Conservation (phyloP, 1,140 invertebrate species). For the Meloidogyne hapla region DNA sequence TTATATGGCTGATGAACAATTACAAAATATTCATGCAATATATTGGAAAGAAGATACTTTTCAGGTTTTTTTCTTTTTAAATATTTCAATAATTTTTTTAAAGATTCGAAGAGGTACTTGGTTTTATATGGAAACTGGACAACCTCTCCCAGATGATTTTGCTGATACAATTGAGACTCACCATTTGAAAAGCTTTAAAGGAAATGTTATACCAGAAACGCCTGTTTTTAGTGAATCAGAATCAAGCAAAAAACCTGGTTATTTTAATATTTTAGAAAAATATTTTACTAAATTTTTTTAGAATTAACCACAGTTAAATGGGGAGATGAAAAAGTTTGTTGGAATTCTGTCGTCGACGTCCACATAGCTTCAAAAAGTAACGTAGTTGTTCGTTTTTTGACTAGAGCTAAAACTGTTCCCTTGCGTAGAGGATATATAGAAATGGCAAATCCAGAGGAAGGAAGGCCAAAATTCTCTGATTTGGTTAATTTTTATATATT, state of each 20-base stretch:
- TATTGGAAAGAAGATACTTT: conserved; percentile 29
- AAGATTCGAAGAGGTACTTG: conserved; percentile 58
- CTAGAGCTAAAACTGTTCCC: conserved; percentile 37
- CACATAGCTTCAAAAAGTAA: conserved; percentile 42
- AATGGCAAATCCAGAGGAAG: conserved; percentile 43
- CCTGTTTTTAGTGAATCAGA: conserved; percentile 60
- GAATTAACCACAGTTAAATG: conserved; percentile 57
- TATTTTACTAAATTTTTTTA: conserved; percentile 38
- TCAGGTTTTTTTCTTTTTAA: conserved; percentile 11
- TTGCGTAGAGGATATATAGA: conserved; percentile 49
- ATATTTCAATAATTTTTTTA: too few relatives aligned
- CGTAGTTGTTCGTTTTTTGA: conserved; percentile 25
- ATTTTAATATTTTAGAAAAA: conserved; percentile 18
- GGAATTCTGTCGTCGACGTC: conserved; percentile 63
- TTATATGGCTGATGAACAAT: conserved; percentile 23
- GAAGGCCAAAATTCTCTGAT: conserved; percentile 52
- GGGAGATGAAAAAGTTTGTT: conserved; percentile 56
- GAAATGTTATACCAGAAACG: conserved; percentile 60
- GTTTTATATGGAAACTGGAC: conserved; percentile 54
- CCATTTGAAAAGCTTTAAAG: conserved; percentile 57
- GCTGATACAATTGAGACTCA: conserved; percentile 59
- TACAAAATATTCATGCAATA: conserved; percentile 27
- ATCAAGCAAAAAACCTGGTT: conserved; percentile 60
- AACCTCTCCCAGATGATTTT: conserved; percentile 53
- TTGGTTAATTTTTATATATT: conserved; percentile 58